phyloP scores from a whole-genome alignment of 2,888 invertebrate species.

The Dryocosmus kuriphilus region DNA sequence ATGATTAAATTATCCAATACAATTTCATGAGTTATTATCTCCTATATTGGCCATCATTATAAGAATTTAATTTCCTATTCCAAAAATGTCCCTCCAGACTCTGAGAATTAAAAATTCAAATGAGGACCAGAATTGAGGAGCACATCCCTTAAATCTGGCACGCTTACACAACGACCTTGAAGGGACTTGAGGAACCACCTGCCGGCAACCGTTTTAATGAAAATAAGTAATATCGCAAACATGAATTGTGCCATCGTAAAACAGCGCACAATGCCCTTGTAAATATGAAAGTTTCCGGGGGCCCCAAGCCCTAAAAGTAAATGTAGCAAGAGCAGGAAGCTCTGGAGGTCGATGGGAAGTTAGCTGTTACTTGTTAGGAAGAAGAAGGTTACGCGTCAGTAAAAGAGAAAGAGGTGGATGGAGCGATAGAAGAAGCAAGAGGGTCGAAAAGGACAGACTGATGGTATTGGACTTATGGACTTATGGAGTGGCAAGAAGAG shows the following conservation, averaged over 20 bases:
- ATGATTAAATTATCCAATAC: too few species aligned
- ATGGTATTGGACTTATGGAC: slow-evolving; percentile 10
- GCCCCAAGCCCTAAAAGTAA: slow-evolving; percentile 8
- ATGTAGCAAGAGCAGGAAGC: neutral
- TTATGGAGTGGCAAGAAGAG: slow-evolving; percentile 40
- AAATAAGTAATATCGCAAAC: slow-evolving; percentile 74
- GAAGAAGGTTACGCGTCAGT: slow-evolving; percentile 4
- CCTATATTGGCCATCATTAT: too few species aligned
- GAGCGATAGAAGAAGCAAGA: neutral
- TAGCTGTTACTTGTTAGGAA: slow-evolving; percentile 4
- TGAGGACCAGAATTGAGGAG: neutral
- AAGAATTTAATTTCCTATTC: neutral
- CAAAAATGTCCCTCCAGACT: neutral
- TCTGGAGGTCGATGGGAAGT: slow-evolving; percentile 18
- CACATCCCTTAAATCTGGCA: slow-evolving; percentile 44
- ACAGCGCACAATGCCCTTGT: slow-evolving; percentile 67
- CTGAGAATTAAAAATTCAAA: neutral
- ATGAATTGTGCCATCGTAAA: slow-evolving; percentile 73
- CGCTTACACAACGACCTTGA: slow-evolving; percentile 60
- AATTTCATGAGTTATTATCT: too few species aligned
- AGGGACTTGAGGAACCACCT: slow-evolving; percentile 56
- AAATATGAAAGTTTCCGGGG: slow-evolving; percentile 72
- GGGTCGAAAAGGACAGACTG: slow-evolving; percentile 40
- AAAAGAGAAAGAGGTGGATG: slow-evolving; percentile 1
- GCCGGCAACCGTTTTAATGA: slow-evolving; percentile 71